Evolutionary conservation across 2,113 vertebrate genomes (phyloP).

Genomic region (Neoarius graeffei): DNA sequence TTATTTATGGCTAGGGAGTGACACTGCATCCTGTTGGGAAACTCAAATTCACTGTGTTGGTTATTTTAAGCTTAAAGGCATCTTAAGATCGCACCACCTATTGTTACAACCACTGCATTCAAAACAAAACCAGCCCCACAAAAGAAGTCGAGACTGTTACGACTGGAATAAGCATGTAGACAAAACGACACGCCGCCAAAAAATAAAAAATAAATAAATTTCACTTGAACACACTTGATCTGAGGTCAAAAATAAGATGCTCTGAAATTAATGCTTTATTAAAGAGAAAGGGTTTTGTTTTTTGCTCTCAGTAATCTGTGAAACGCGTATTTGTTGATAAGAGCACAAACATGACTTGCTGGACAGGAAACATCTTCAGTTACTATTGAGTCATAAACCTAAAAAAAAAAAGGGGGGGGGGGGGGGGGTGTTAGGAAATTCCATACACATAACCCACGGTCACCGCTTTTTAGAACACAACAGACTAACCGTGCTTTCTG

Average conservation of each 20-base stretch:
- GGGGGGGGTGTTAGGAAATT: background rate
- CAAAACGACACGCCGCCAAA: background rate
- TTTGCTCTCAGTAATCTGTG: background rate
- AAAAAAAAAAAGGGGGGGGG: background rate
- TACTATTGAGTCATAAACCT: background rate
- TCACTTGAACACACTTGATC: background rate
- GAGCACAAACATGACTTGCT: background rate
- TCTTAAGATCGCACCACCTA: constrained; percentile 54
- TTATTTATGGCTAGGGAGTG: background rate
- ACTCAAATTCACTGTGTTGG: background rate
- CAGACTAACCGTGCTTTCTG: background rate
- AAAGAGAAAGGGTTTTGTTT: background rate
- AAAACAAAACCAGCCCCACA: constrained; percentile 54
- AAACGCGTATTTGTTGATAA: background rate
- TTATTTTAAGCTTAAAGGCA: constrained; percentile 59
- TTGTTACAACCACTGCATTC: constrained; percentile 57
- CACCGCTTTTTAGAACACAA: background rate
- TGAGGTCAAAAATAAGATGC: background rate
- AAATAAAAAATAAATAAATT: background rate
- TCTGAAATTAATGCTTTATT: background rate
- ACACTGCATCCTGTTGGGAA: constrained; percentile 51
- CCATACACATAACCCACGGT: background rate
- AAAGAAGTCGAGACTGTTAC: constrained; percentile 23
- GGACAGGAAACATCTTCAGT: background rate
- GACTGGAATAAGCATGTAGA: background rate